phyloP scores from a whole-genome alignment of 2,888 invertebrate species.

The Caenorhabditis sinica region DNA sequence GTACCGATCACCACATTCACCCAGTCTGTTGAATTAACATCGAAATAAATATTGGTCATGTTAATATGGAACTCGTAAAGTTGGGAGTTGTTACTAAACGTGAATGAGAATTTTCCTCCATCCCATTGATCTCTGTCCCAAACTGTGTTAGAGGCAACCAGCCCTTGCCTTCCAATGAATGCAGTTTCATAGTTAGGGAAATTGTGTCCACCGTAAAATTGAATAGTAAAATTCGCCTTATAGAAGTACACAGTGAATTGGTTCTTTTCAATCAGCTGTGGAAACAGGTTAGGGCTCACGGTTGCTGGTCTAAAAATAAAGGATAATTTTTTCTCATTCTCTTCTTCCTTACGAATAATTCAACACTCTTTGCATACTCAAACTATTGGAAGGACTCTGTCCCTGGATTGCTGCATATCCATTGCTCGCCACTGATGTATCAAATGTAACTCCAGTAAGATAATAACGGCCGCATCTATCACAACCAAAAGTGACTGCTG shows the following conservation, averaged over 20 bases:
- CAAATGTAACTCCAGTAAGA: conserved; percentile 2
- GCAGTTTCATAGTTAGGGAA: background rate
- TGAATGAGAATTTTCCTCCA: background rate
- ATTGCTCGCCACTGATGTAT: background rate
- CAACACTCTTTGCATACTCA: background rate
- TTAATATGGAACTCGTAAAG: conserved; percentile 1
- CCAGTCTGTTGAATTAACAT: background rate
- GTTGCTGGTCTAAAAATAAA: background rate
- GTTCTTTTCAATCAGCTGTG: conserved; percentile 17
- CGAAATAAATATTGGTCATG: background rate
- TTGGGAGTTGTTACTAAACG: background rate
- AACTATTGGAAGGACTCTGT: background rate
- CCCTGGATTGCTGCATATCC: conserved; percentile 28
- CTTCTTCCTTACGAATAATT: conserved; percentile 20
- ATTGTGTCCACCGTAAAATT: background rate
- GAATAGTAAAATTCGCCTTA: background rate
- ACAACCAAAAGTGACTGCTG: conserved; percentile 24
- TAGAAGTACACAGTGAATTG: conserved; percentile 9
- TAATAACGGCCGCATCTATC: conserved; percentile 5
- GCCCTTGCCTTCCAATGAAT: conserved; percentile 2
- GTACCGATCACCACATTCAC: background rate
- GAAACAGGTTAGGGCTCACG: conserved; percentile 14
- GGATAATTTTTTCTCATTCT: too few species aligned
- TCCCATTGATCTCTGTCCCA: conserved; percentile 17
- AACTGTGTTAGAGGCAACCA: background rate